phyloP scores from a whole-genome alignment of 2,888 invertebrate species.

The Eupithecia exiguata region DNA sequence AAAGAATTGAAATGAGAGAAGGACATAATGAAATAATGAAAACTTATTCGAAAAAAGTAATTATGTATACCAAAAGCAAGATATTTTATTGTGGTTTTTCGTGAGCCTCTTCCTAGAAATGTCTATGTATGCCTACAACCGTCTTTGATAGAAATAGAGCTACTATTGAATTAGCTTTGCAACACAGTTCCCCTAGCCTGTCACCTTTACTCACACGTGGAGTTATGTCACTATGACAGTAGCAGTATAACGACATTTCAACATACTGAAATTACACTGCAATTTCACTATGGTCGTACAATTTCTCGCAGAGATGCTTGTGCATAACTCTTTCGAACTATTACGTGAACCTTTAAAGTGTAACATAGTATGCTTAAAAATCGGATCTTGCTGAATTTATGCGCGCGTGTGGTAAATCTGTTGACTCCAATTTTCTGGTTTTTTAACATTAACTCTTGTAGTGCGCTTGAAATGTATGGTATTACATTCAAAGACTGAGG shows the following conservation, averaged over 20 bases:
- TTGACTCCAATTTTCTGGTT: background rate
- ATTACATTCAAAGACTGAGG: background rate
- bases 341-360: constrained; percentile 66
- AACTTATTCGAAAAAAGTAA: too few species aligned
- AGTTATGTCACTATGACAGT: constrained; percentile 18
- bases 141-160: background rate
- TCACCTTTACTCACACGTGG: background rate
- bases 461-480: background rate
- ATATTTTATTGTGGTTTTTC: too few species aligned
- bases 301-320: constrained; percentile 69
- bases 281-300: constrained; percentile 66
- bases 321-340: constrained; percentile 66
- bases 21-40: background rate
- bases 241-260: constrained; percentile 41
- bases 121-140: background rate
- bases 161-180: background rate
- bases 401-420: constrained; percentile 23
- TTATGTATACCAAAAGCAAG: too few species aligned
- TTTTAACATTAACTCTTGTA: background rate
- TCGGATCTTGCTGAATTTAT: constrained; percentile 28
- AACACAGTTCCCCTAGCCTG: background rate
- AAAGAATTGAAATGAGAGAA: background rate
- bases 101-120: background rate
- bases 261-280: constrained; percentile 52
- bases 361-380: constrained; percentile 50